phyloP scores from a whole-genome alignment of 2,113 vertebrate species.

The Ascaphus truei region DNA sequence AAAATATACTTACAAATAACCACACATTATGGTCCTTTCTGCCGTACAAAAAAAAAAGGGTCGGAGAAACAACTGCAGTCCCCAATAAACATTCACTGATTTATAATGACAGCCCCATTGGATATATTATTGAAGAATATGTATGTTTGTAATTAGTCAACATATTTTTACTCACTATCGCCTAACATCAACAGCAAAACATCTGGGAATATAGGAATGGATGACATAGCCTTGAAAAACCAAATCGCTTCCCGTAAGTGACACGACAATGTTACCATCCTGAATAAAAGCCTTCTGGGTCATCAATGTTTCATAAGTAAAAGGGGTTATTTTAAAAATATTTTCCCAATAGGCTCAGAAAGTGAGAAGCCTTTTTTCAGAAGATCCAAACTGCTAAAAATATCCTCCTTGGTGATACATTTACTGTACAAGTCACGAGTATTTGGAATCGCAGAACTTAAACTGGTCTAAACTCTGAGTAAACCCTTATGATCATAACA shows the following conservation, averaged over 20 bases:
- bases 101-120: background rate
- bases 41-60: background rate
- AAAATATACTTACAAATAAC: slow-evolving; percentile 18
- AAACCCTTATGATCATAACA: background rate
- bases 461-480: background rate
- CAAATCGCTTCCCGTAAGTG: background rate
- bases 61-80: background rate
- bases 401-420: background rate
- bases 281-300: background rate
- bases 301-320: slow-evolving; percentile 1
- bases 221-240: background rate
- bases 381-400: background rate
- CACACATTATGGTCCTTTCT: background rate
- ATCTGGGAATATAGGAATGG: background rate
- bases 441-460: background rate
- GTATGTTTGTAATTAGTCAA: background rate
- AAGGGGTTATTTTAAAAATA: background rate
- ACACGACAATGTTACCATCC: background rate
- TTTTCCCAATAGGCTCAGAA: background rate
- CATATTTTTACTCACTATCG: background rate
- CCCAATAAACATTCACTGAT: background rate
- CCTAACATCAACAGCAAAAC: background rate
- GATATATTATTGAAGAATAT: background rate
- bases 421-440: background rate
- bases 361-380: background rate